Base-by-base conservation (phyloP, 2,888 invertebrate genomes). In the Eupsilia transversa region DNA sequence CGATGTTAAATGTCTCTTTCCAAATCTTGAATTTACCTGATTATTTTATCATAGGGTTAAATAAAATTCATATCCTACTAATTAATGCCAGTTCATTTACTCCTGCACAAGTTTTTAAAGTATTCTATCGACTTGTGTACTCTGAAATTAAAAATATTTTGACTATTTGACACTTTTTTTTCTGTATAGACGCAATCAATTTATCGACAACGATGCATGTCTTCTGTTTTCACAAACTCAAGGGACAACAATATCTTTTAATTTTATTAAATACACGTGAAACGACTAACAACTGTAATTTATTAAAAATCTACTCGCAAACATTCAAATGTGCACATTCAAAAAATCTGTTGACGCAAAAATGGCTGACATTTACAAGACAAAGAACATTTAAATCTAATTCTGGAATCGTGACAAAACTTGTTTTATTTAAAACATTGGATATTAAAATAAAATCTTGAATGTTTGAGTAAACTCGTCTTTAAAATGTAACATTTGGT, bases 381-480 rank as follows among this genome's bases (percentile, higher is more conserved):
- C 81, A 84, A 84, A 84, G 84, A 78, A 72, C 74, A 64, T 74
- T 81, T 59, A 63, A 71, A 80, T 69, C 74, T 81, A 56, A 78
- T 80, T 83, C 64, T 84, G 81, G 81, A 80, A 72, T 69, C 68
- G 69, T 83, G 80, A 80, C 80, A 83, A 73, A 70, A 73, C 56
- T 38, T 35, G 17, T 79, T 74, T 68, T 52, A 64, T 78, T 30
- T 27, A 59, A 54, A 64, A 73, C 73, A 54, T 59, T 59, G 46
- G 57, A 52, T n/a, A 17, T 83, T 63, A 46, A 73, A 73, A 82
- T 56, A 33, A 80, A 82, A 66, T 70, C n/a, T 17, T 49, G 76
- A 46, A 63, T 23, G 56, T 69, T 57, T 23, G 23, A 56, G 35
- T 70, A 46, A 63, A 72, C 27, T 57, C 46, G 60, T 68, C 35